Evolutionary conservation across 2,888 invertebrate species (phyloP).

Genomic region (Periphyllus acericola): DNA sequence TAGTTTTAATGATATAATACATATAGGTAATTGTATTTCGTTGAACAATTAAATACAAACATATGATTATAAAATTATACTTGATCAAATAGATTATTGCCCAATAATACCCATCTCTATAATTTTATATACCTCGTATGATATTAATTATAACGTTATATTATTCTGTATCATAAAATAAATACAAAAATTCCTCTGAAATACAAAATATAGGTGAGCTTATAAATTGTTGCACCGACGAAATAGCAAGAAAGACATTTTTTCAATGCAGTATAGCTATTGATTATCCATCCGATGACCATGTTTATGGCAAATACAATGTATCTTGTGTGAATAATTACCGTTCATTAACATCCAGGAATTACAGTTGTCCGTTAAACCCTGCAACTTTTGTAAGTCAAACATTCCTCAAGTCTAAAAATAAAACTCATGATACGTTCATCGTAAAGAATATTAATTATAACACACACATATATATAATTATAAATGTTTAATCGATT

Average conservation of each 20-base stretch:
- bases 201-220: background rate
- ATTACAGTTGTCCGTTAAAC: background rate
- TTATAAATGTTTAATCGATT: no score
- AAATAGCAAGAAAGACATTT: background rate
- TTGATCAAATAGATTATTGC: background rate
- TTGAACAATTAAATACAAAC: background rate
- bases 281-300: slow-evolving; percentile 64
- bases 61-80: background rate
- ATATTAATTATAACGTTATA: background rate
- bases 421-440: no score
- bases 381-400: background rate
- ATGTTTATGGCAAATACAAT: slow-evolving; percentile 64
- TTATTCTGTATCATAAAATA: background rate
- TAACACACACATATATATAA: no score
- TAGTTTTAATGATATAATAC: background rate
- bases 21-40: background rate
- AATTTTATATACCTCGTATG: background rate
- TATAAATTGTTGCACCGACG: background rate
- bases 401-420: background rate
- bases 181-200: no score
- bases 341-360: slow-evolving; percentile 71
- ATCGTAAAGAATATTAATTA: no score
- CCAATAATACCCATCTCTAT: no score
- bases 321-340: slow-evolving; percentile 64
- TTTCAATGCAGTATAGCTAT: slow-evolving; percentile 44